Percentiles rank a stretch among this genome's conserved stretches.
phyloP scores from a whole-genome alignment of 2,113 vertebrate genomes.

The Colossoma macropomum region DNA sequence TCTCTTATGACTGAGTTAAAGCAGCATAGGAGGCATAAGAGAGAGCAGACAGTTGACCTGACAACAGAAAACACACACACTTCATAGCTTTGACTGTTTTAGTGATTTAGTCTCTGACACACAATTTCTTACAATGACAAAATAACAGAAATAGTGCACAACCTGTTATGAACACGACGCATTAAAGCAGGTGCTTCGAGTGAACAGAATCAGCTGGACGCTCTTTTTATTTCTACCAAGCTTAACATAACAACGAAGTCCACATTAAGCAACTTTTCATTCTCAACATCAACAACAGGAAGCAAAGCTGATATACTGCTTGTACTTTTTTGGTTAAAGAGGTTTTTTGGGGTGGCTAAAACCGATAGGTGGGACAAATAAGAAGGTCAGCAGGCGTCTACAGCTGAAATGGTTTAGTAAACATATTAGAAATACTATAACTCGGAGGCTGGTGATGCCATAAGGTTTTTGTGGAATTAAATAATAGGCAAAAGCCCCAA shows the following conservation, averaged over 20 bases:
- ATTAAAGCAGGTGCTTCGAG: neutral
- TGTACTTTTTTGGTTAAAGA: slow-evolving; percentile 20
- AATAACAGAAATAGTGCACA: neutral
- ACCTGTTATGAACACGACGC: neutral
- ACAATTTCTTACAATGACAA: slow-evolving; percentile 17
- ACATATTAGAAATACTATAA: slow-evolving; percentile 18
- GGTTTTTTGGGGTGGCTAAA: slow-evolving; percentile 15
- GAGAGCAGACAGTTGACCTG: too few species aligned
- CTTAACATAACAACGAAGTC: neutral
- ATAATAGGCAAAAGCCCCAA: slow-evolving; percentile 11
- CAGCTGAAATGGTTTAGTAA: slow-evolving; percentile 31
- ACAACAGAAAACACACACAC: slow-evolving; percentile 5
- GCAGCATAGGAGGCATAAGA: too few species aligned
- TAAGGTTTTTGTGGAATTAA: neutral
- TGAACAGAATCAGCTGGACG: neutral
- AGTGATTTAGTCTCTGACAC: slow-evolving; percentile 36
- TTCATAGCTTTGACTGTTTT: neutral
- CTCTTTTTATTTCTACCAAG: neutral
- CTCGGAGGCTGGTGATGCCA: neutral
- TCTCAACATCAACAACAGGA: slow-evolving; percentile 7
- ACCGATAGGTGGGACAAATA: slow-evolving; percentile 8
- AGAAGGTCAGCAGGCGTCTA: neutral
- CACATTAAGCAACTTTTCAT: neutral
- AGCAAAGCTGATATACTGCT: neutral
- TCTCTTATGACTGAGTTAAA: too few species aligned